Conservation (phyloP, 2,797 vertebrate species). For the Serranus cabrilla region DNA sequence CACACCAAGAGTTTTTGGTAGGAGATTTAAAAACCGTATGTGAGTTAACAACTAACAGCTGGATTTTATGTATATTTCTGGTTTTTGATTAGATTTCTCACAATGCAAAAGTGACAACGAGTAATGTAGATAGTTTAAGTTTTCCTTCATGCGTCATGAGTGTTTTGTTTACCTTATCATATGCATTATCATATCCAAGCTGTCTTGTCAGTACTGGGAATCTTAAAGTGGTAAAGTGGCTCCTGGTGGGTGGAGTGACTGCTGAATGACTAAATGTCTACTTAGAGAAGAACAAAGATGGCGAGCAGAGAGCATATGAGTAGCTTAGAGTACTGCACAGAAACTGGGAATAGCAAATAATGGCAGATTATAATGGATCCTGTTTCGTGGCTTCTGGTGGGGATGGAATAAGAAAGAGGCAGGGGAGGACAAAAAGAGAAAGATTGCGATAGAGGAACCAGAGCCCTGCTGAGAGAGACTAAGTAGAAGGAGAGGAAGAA, state of each 20-base stretch:
- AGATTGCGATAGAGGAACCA: constrained; percentile 56
- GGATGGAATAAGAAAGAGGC: constrained; percentile 64
- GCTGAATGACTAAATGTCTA: constrained; percentile 46
- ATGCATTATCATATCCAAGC: too few relatives aligned
- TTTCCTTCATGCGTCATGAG: too few relatives aligned
- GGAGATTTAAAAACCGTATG: too few relatives aligned
- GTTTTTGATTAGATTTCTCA: not conserved
- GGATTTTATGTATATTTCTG: constrained; percentile 6
- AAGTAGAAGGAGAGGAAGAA: constrained; percentile 59
- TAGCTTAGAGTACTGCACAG: constrained; percentile 51
- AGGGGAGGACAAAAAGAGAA: constrained; percentile 57
- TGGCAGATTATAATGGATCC: constrained; percentile 76
- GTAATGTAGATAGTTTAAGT: too few relatives aligned
- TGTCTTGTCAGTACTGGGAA: not conserved
- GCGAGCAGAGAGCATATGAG: constrained; percentile 61
- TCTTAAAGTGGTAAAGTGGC: constrained; percentile 60
- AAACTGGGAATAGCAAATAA: constrained; percentile 74
- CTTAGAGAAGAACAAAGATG: constrained; percentile 60
- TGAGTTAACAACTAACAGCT: constrained; percentile 4
- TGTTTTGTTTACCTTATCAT: too few relatives aligned
- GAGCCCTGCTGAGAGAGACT: constrained; percentile 60
- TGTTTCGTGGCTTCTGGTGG: constrained; percentile 59
- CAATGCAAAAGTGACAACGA: not conserved
- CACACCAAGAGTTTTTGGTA: too few relatives aligned
- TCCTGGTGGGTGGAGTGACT: constrained; percentile 41